Conservation (phyloP, 2,888 invertebrate species). For the Cephus spinipes region DNA sequence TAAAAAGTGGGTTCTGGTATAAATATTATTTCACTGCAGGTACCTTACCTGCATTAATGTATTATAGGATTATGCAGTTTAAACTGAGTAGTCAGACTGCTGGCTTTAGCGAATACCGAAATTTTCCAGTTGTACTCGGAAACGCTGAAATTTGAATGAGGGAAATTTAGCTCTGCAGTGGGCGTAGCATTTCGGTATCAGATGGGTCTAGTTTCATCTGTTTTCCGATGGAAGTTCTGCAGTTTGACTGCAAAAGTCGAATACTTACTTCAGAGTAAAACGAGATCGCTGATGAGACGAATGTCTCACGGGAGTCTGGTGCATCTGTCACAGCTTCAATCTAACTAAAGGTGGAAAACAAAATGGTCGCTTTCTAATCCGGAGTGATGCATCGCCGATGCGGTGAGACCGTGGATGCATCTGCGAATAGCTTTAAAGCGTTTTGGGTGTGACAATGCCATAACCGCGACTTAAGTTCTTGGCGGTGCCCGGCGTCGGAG, state of each 20-base stretch:
- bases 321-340: not conserved
- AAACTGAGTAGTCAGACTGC: not conserved
- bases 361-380: slow-evolving; percentile 34
- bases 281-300: not conserved
- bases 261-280: not conserved
- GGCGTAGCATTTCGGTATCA: not conserved
- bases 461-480: not conserved
- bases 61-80: not conserved
- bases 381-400: slow-evolving; percentile 41
- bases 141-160: not conserved
- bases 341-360: not conserved
- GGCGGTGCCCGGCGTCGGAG: not conserved
- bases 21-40: not conserved
- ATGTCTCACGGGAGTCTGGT: not conserved
- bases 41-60: not conserved
- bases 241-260: not conserved
- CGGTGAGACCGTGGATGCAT: slow-evolving; percentile 10
- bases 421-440: not conserved
- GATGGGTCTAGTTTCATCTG: not conserved
- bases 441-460: not conserved
- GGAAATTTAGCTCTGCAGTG: not conserved
- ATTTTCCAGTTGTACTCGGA: not conserved
- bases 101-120: not conserved
- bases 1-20: not conserved
- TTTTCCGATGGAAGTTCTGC: not conserved